A percentile compares a stretch with the other conserved stretches of the same genome.
Evolutionary conservation across 2,888 invertebrate species (phyloP).

Genomic region (Ochropacha duplaris): DNA sequence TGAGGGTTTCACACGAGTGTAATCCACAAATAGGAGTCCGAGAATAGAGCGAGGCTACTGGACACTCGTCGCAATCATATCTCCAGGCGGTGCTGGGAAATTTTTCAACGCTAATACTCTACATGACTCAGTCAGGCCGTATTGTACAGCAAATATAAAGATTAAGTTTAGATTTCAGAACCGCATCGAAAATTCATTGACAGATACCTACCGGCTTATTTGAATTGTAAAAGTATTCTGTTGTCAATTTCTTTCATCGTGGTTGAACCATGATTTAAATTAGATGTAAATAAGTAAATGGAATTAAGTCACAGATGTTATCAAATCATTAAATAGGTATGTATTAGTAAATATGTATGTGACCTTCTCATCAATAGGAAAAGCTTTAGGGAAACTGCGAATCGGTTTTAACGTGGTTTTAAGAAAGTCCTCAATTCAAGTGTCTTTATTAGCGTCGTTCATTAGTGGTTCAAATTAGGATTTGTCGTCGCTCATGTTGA

Average conservation of each 20-base stretch:
- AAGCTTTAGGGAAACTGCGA: too few species aligned
- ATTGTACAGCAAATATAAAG: not conserved
- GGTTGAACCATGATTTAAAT: not conserved
- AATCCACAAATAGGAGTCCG: conserved; percentile 80
- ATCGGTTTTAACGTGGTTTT: too few species aligned
- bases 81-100: conserved; percentile 62
- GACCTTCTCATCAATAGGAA: too few species aligned
- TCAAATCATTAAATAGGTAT: too few species aligned
- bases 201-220: not conserved
- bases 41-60: conserved; percentile 83
- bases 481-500: too few species aligned
- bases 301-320: too few species aligned
- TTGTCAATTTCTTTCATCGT: too few species aligned
- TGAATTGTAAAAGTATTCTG: not conserved
- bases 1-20: conserved; percentile 66
- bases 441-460: not conserved
- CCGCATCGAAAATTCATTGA: not conserved
- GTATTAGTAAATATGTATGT: too few species aligned
- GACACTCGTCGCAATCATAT: conserved; percentile 69
- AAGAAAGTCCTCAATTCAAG: not conserved
- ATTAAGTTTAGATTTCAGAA: not conserved
- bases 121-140: conserved; percentile 15
- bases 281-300: too few species aligned
- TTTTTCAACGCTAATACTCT: conserved; percentile 39
- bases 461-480: conserved; percentile 3